These are phyloP conservation scores for Amphimallon solstitiale DNA, from an alignment of 2,888 invertebrate genomes.

Conservation along the genomic window DNA sequence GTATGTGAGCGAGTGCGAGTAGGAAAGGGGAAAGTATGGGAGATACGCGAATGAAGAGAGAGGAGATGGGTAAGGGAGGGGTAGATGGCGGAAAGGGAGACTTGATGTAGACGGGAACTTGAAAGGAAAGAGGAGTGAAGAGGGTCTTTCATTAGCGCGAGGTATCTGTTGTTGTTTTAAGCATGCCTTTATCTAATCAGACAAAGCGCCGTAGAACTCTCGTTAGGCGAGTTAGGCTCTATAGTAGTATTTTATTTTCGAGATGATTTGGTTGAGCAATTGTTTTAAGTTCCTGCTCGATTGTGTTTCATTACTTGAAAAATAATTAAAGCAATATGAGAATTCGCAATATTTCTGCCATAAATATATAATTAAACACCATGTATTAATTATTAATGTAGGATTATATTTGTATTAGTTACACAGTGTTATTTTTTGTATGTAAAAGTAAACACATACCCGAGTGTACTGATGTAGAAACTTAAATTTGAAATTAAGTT, in stretches of 20 bases:
- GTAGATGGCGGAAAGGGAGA: not conserved
- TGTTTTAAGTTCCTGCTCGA: conserved; percentile 28
- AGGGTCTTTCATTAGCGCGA: conserved; percentile 63
- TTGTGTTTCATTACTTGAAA: conserved; percentile 18
- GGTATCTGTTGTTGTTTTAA: conserved; percentile 65
- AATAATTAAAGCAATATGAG: too few species aligned
- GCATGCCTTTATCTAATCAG: conserved; percentile 65
- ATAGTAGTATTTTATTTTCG: conserved; percentile 41
- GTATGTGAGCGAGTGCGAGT: conserved; percentile 24
- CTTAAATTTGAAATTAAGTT: too few species aligned
- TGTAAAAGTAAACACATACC: too few species aligned
- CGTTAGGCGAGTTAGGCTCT: conserved; percentile 50
- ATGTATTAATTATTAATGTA: too few species aligned
- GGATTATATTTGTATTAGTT: too few species aligned
- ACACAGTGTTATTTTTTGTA: too few species aligned
- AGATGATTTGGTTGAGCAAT: conserved; percentile 34
- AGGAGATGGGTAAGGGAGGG: conserved; percentile 2
- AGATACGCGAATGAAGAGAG: conserved; percentile 28
- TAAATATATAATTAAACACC: too few species aligned
- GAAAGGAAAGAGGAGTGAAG: conserved; percentile 45
- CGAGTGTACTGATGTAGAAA: too few species aligned
- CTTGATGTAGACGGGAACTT: conserved; percentile 33
- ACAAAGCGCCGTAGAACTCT: conserved; percentile 58
- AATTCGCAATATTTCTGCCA: too few species aligned
- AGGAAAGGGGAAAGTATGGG: conserved; percentile 28